A percentile compares a stretch with the other conserved stretches of the same genome.
phyloP scores from a whole-genome alignment of 2,888 invertebrate species.

The Thumatha senex region DNA sequence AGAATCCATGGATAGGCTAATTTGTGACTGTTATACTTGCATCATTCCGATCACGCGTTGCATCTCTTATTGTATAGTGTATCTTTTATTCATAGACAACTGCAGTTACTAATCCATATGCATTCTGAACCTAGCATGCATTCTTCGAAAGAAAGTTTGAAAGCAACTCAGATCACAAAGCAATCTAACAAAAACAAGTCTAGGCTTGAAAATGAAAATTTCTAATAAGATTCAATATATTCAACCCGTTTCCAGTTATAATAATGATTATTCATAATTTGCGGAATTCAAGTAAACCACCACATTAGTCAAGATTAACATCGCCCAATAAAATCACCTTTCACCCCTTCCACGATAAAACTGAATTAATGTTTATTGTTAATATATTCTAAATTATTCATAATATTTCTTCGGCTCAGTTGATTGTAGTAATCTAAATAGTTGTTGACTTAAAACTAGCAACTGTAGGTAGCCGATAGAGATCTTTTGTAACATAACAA shows the following conservation, averaged over 20 bases:
- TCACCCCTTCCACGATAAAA: conserved; percentile 3
- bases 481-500: no score
- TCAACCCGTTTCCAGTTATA: background rate
- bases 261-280: background rate
- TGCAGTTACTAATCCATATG: conserved; percentile 48
- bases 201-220: no score
- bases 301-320: conserved; percentile 4
- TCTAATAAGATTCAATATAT: no score
- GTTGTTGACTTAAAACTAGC: no score
- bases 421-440: no score
- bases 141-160: conserved; percentile 14
- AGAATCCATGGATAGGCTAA: conserved; percentile 64
- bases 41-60: conserved; percentile 61
- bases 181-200: no score
- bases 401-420: no score
- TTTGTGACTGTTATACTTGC: conserved; percentile 63
- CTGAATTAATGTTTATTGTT: background rate
- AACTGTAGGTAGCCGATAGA: no score
- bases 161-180: background rate
- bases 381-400: background rate
- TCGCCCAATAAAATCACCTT: conserved; percentile 3
- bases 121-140: conserved; percentile 22
- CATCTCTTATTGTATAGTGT: conserved; percentile 47
- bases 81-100: conserved; percentile 63
- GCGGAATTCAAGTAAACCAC: background rate